Evolutionary conservation across 2,888 invertebrate genomes (phyloP).

Genomic region (Molanna angustata): DNA sequence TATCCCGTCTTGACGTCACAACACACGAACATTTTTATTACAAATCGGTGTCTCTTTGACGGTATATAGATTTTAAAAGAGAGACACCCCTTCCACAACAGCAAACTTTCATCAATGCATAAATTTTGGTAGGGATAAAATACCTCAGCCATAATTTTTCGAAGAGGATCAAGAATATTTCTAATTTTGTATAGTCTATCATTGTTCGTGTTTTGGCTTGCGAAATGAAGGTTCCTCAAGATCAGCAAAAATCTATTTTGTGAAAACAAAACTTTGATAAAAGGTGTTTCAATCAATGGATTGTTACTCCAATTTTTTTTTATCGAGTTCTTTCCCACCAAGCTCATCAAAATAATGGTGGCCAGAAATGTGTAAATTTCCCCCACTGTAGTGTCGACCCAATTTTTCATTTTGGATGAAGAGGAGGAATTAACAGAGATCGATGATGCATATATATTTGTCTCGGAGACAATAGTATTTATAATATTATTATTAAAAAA

Average conservation of each 20-base stretch:
- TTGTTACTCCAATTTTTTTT: slow-evolving; percentile 1
- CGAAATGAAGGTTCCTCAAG: background rate
- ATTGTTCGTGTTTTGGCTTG: background rate
- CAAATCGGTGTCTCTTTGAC: slow-evolving; percentile 3
- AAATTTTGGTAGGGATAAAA: background rate
- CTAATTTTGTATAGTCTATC: background rate
- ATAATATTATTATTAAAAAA: background rate
- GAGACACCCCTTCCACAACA: slow-evolving; percentile 5
- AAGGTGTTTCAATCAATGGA: background rate
- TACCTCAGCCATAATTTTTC: background rate
- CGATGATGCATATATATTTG: background rate
- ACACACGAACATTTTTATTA: slow-evolving; percentile 13
- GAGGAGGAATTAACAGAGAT: background rate
- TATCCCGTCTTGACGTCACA: slow-evolving; percentile 2
- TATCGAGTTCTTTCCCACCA: background rate
- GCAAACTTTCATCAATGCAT: slow-evolving; percentile 1
- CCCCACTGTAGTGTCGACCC: background rate
- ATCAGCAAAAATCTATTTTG: background rate
- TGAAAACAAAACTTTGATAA: background rate
- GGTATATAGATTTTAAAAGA: slow-evolving; percentile 9
- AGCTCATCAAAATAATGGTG: background rate
- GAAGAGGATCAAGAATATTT: background rate
- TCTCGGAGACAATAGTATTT: background rate
- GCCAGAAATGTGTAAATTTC: slow-evolving; percentile 1
- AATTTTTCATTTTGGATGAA: background rate